Base-by-base conservation (phyloP, 1,140 invertebrate genomes). In the Hycleus cichorii region DNA sequence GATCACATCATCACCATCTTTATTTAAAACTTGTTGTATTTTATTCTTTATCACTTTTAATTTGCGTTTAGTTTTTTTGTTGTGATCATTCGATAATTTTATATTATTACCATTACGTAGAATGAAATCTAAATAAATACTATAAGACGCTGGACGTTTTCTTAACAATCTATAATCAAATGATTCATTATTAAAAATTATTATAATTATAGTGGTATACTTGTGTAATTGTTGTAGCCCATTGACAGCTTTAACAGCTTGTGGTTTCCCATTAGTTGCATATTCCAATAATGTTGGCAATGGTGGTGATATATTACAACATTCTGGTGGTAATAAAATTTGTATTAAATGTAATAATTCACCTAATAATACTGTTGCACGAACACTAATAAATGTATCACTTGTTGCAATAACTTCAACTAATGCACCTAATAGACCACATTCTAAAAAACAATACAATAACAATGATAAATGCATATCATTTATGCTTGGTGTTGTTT, bases 401-500 rank as follows among this genome's bases (percentile, higher is more conserved):
- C 87, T 88, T 26, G 86, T 88, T 4, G 93, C 87, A 64, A 96
- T 91, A 3, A 95, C 93, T 77, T 96, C 90, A 9, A 91, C 89
- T 39, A 98, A 78, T 9, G 93, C 93, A 70, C 90, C 87, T 44
- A 95, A 78, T 8, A 97, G 72, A 43, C 93, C 92, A 57, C 84
- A 87, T 74, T 91, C 87, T 40, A 97, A 75, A 71, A 97, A 89
- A 65, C 89, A 86, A 67, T 93, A 89, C 4, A 98, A 80, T 57
- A 97, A 73, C 11, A 97, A 74, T n/a, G 93, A 86, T 63, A 91
- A 77, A 77, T 97, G 94, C 71, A 95, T 89, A 72, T 95, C 90
- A 45, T 88, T 86, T 57, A 97, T 83, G 74, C 96, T 96, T 2
- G 93, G 88, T 58, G 93, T 91, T 50, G 83, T 83, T 38, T 85